Evolutionary conservation across 92 coral and sea anemone genomes (phyloP).

Genomic region (Phymanthus crucifer): DNA sequence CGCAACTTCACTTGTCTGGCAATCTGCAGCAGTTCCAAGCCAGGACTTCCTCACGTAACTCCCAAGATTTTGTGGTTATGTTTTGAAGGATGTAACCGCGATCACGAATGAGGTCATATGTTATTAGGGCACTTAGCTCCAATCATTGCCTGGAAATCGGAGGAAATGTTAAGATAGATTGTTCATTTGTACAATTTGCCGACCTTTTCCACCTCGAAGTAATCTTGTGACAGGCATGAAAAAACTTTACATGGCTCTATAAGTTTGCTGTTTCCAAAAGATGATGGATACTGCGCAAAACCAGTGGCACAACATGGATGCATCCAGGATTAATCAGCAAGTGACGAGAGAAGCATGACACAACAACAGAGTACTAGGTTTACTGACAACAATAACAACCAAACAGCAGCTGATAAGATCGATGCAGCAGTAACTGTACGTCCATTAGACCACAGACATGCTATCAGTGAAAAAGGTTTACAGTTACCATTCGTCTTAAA

Average conservation of each 20-base stretch:
- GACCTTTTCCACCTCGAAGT: not conserved
- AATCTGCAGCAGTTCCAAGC: not conserved
- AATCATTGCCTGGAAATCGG: not conserved
- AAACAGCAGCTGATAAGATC: not conserved
- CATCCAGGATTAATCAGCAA: not conserved
- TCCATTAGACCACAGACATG: not conserved
- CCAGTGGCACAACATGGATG: not conserved
- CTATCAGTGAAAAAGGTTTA: not conserved
- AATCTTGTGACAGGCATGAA: not conserved
- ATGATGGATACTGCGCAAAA: not conserved
- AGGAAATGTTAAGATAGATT: not conserved
- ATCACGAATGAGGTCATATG: not conserved
- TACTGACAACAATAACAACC: constrained; percentile 8
- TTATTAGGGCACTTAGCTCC: not conserved
- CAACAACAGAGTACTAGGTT: not conserved
- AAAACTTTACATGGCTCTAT: not conserved
- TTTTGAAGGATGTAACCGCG: not conserved
- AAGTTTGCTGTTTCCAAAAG: not conserved
- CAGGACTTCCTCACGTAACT: not conserved
- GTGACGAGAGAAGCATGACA: not conserved
- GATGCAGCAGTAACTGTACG: constrained; percentile 8
- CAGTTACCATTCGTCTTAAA: constrained; percentile 2
- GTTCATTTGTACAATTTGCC: not conserved
- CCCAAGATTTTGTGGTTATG: not conserved
- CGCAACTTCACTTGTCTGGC: not conserved